phyloP scores from a whole-genome alignment of 2,888 invertebrate genomes.

The Rhingia rostrata region DNA sequence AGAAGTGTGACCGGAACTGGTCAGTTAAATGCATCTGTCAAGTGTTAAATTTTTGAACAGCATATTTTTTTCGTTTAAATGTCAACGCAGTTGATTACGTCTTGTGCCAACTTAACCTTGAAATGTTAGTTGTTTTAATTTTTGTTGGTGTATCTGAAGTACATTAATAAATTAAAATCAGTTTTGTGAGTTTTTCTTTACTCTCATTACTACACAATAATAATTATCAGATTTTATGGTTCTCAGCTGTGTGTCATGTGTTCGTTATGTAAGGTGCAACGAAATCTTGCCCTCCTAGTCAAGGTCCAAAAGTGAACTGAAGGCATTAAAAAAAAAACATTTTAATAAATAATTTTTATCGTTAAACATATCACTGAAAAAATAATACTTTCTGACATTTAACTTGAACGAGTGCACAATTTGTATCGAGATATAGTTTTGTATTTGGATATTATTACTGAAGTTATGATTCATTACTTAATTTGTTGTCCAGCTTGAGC shows the following conservation, averaged over 20 bases:
- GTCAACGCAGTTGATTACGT: background rate
- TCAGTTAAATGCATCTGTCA: conserved; percentile 29
- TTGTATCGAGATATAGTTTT: background rate
- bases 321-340: conserved; percentile 7
- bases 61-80: background rate
- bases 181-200: background rate
- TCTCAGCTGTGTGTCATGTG: conserved; percentile 54
- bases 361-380: conserved; percentile 12
- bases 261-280: conserved; percentile 32
- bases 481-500: conserved; percentile 25
- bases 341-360: conserved; percentile 10
- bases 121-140: background rate
- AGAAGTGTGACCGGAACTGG: conserved; percentile 52
- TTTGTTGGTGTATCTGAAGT: conserved; percentile 4
- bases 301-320: conserved; percentile 60
- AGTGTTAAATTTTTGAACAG: background rate
- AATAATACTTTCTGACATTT: background rate
- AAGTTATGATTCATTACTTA: conserved; percentile 26
- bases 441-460: background rate
- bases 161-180: conserved; percentile 13
- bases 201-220: background rate
- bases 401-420: conserved; percentile 10
- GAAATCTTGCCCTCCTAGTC: conserved; percentile 33
- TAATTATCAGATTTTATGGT: conserved; percentile 11
- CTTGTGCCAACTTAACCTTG: conserved; percentile 1